Evolutionary conservation across 2,888 invertebrate genomes (phyloP), one percentile per base, ranked within the genome.

Genomic region (Eupithecia exiguata): DNA sequence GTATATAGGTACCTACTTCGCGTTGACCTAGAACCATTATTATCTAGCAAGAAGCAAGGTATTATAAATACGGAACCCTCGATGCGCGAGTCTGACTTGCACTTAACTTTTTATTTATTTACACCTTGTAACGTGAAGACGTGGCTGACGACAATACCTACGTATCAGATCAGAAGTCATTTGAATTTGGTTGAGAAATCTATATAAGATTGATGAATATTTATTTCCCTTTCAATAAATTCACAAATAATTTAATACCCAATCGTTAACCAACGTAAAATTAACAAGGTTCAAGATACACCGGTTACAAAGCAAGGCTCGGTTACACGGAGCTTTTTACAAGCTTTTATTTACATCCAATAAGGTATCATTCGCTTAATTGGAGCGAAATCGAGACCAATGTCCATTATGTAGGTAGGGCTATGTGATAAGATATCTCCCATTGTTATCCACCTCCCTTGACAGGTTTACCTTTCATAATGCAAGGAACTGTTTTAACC

Each of bases 221-320:
- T 9, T n/a, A 2, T 12, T 18, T 18, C 3, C n/a, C 49, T 3
- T 53, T 21, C 9, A 49, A 14, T 25, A 25, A 58, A 25, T 25
- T 5, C 21, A 58, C 5, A 58, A 21, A 58, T 58, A 58, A 58
- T 25, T 25, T 5, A 79, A 83, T 81, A 74, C 74, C 71, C 74
- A 82, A 77, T 86, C 82, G 85, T 86, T 86, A 85, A 38, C 12
- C 9, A 16, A 67, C 72, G 76, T 79, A 81, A 35, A 83, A 85
- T 88, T 85, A 88, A 85, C 87, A 85, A 83, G 80, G 83, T 79
- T 81, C 82, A 87, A 87, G 87, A 86, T 86, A 87, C 85, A 68
- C 75, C 82, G 80, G 82, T 88, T 88, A 88, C 85, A 86, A 85
- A 82, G 81, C 74, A 78, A 74, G 84, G 77, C 84, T 77, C 71